Evolutionary conservation across 2,113 vertebrate species (phyloP).

Genomic region (Cottus gobio): DNA sequence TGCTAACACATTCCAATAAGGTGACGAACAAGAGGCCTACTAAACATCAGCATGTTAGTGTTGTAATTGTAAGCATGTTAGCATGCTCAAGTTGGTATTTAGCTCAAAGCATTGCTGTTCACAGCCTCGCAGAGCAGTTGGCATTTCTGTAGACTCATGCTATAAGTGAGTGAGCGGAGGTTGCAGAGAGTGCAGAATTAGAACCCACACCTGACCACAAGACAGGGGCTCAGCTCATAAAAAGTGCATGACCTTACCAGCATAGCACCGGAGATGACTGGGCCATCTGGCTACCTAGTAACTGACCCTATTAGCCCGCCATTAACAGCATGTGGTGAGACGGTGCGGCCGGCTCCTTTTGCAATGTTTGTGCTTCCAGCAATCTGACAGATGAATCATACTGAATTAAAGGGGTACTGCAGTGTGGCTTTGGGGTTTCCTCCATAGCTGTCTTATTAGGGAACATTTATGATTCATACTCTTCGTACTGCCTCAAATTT

Average conservation of each 20-base stretch:
- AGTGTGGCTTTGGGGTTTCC: slow-evolving; percentile 69
- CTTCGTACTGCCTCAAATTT: slow-evolving; percentile 59
- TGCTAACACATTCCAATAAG: background rate
- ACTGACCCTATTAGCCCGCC: slow-evolving; percentile 51
- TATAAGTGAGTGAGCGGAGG: slow-evolving; percentile 22
- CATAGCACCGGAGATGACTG: slow-evolving; percentile 41
- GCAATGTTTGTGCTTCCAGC: slow-evolving; percentile 43
- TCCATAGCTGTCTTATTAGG: slow-evolving; percentile 63
- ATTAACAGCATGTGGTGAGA: slow-evolving; percentile 57
- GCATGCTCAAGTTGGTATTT: background rate
- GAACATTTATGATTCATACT: slow-evolving; percentile 70
- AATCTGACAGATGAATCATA: slow-evolving; percentile 45
- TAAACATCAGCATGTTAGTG: background rate
- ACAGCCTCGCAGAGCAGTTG: background rate
- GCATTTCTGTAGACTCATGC: background rate
- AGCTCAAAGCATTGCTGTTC: background rate
- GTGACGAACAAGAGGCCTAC: background rate
- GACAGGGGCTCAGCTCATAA: slow-evolving; percentile 51
- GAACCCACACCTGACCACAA: slow-evolving; percentile 50
- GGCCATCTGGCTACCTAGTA: slow-evolving; percentile 47
- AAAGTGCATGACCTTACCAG: slow-evolving; percentile 55
- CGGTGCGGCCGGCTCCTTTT: slow-evolving; percentile 12
- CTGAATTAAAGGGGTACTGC: slow-evolving; percentile 52
- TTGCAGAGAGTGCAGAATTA: slow-evolving; percentile 3
- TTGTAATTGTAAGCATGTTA: background rate